A percentile compares a stretch with the other conserved stretches of the same genome.
Conservation (phyloP, 2,797 vertebrate species). For the Todus mexicanus region DNA sequence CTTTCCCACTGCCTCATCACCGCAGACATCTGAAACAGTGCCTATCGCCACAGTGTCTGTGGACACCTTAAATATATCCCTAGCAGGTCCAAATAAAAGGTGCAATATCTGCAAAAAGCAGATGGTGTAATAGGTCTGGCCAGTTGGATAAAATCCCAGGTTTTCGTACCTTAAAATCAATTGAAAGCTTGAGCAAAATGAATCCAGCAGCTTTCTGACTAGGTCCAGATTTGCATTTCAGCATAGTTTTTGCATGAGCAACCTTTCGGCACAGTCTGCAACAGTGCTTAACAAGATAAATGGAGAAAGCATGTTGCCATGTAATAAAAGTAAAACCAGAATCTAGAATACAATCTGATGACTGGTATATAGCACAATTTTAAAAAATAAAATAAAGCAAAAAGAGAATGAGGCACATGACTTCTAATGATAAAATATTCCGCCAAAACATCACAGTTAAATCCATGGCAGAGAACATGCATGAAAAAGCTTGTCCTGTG, state of each 20-base stretch:
- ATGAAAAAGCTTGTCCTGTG: not conserved
- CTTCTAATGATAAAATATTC: not conserved
- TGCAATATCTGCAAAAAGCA: constrained; percentile 58
- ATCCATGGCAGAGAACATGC: not conserved
- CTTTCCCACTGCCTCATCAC: not conserved
- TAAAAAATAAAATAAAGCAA: not conserved
- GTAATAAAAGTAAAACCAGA: constrained; percentile 26
- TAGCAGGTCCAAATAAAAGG: constrained; percentile 30
- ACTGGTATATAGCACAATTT: not conserved
- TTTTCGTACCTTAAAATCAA: constrained; percentile 56
- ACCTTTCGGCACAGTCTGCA: constrained; percentile 24
- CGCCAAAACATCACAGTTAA: not conserved
- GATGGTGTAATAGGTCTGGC: constrained; percentile 50
- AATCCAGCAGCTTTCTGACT: constrained; percentile 51
- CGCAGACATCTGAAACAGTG: not conserved
- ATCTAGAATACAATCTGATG: not conserved
- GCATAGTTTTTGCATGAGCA: constrained; percentile 59
- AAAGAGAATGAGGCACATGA: not conserved
- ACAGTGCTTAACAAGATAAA: constrained; percentile 27
- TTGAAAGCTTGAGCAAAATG: constrained; percentile 29
- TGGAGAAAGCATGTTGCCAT: constrained; percentile 33
- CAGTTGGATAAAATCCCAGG: constrained; percentile 53
- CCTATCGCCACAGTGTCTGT: not conserved
- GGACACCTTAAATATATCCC: constrained; percentile 15
- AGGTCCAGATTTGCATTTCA: constrained; percentile 9